These are phyloP conservation scores for Bergia puertoricense DNA, from an alignment of 92 coral and sea anemone genomes.

Conservation along the genomic window DNA sequence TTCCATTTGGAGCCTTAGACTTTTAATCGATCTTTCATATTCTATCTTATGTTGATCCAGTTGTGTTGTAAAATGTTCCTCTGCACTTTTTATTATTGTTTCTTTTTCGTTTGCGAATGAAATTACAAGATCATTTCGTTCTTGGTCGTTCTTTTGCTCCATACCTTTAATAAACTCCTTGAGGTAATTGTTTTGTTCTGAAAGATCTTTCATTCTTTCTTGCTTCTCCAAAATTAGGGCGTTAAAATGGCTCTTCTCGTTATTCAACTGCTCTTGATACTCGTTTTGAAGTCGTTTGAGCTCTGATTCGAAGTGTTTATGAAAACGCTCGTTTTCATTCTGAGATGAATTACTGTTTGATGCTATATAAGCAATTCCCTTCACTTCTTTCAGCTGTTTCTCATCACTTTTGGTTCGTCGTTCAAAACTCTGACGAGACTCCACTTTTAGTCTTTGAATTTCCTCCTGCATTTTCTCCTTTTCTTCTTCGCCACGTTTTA, in stretches of 20 bases:
- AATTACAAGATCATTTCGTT: constrained; percentile 37
- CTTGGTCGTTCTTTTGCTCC: constrained; percentile 41
- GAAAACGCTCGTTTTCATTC: not conserved
- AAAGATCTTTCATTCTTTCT: constrained; percentile 57
- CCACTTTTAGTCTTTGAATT: not conserved
- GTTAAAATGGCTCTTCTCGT: constrained; percentile 26
- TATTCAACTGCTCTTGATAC: constrained; percentile 43
- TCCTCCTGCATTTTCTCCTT: constrained; percentile 16
- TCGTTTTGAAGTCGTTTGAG: constrained; percentile 41
- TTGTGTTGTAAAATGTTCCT: constrained; percentile 47
- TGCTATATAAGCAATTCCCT: not conserved
- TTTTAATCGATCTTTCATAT: constrained; percentile 64
- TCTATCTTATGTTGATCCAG: constrained; percentile 52
- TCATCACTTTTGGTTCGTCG: not conserved
- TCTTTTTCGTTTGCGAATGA: constrained; percentile 48
- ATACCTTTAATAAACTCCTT: constrained; percentile 48
- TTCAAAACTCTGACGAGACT: not conserved
- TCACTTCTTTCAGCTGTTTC: not conserved
- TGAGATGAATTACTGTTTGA: not conserved
- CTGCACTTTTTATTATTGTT: constrained; percentile 41
- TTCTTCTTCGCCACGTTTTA: constrained; percentile 60
- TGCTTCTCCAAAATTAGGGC: constrained; percentile 47
- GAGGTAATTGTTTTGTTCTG: constrained; percentile 50
- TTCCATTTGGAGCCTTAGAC: constrained; percentile 57
- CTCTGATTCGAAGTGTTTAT: constrained; percentile 29